Evolutionary conservation across 2,113 vertebrate species (phyloP).

Genomic region (Limanda limanda): DNA sequence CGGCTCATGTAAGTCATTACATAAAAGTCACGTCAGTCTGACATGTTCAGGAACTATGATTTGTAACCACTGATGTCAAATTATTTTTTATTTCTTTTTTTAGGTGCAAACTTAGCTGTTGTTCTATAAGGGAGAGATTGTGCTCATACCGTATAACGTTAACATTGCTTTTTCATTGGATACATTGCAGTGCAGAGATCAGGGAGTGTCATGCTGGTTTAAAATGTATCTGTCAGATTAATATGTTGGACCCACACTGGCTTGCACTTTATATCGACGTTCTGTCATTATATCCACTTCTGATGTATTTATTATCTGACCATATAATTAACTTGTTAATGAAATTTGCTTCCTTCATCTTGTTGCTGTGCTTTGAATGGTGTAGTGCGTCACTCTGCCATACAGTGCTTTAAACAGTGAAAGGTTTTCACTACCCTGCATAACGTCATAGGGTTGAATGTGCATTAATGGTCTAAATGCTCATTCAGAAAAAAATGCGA

Average conservation of each 20-base stretch:
- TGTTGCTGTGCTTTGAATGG: neutral
- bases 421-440: too few relatives aligned
- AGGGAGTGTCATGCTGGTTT: neutral
- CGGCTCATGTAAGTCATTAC: slow-evolving; percentile 26
- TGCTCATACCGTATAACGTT: neutral
- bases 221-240: neutral
- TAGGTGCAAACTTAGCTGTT: neutral
- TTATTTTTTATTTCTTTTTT: neutral
- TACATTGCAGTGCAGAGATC: neutral
- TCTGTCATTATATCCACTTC: too few relatives aligned
- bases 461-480: slow-evolving; percentile 1
- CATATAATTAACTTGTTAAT: neutral
- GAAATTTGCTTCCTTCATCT: slow-evolving; percentile 5
- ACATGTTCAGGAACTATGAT: slow-evolving; percentile 27
- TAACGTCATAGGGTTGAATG: too few relatives aligned
- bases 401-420: too few relatives aligned
- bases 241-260: too few relatives aligned
- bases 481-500: neutral
- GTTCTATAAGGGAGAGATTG: neutral
- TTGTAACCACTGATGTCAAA: neutral
- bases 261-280: too few relatives aligned
- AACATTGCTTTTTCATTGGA: neutral
- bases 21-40: slow-evolving; percentile 21
- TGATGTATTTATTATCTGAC: neutral
- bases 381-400: too few relatives aligned